These are phyloP conservation scores for Myotis pilosus DNA, from an alignment of 2,797 vertebrate genomes.

Conservation along the genomic window DNA sequence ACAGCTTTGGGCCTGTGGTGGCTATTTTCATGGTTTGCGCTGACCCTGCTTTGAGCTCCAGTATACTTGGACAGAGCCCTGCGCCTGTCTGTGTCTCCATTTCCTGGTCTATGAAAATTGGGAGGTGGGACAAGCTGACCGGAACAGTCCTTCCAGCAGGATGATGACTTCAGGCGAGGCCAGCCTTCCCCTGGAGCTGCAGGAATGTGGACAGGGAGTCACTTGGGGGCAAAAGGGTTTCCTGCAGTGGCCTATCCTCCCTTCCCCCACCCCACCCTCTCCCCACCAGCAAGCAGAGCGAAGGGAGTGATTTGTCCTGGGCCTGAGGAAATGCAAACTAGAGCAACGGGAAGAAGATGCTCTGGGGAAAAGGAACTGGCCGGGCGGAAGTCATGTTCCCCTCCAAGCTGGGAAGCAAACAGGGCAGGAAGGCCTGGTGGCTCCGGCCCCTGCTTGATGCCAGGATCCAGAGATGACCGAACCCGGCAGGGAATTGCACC, in stretches of 20 bases:
- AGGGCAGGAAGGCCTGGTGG: neutral
- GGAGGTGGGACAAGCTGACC: neutral
- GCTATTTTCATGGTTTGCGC: neutral
- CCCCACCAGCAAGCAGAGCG: neutral
- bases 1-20: accelerated
- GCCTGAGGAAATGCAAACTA: neutral
- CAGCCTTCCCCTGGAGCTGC: neutral
- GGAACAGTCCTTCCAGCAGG: neutral
- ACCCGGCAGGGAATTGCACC: neutral
- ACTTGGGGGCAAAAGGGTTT: neutral
- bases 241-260: neutral
- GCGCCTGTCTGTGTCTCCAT: neutral
- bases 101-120: neutral
- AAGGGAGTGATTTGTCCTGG: neutral
- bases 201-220: neutral
- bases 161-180: neutral
- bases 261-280: neutral
- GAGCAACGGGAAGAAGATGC: neutral
- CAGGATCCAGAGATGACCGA: neutral
- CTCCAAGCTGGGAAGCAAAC: neutral
- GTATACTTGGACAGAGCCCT: neutral
- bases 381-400: neutral
- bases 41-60: neutral
- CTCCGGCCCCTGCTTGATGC: neutral
- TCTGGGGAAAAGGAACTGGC: neutral